phyloP scores from a whole-genome alignment of 2,797 vertebrate species.

The Sparidentex hasta region DNA sequence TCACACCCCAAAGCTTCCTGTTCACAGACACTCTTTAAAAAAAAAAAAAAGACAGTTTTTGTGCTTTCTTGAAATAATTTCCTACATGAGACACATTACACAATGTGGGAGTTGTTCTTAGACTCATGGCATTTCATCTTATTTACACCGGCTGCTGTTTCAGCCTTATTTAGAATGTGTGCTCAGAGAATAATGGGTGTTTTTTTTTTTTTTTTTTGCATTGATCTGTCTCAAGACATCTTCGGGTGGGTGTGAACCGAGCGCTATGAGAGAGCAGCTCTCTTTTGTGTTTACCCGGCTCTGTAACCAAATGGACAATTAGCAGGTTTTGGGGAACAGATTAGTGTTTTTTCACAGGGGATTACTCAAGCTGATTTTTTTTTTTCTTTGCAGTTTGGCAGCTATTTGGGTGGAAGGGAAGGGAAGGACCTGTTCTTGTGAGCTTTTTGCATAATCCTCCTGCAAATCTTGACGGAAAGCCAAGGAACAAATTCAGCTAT shows the following conservation, averaged over 20 bases:
- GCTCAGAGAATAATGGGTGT: constrained; percentile 42
- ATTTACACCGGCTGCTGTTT: constrained; percentile 10
- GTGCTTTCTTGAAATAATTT: constrained; percentile 16
- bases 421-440: constrained; percentile 52
- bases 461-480: constrained; percentile 57
- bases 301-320: constrained; percentile 80
- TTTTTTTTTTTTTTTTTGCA: constrained; percentile 21
- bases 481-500: constrained; percentile 63
- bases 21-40: constrained; percentile 40
- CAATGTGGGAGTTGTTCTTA: constrained; percentile 19
- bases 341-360: constrained; percentile 62
- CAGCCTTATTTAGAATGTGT: constrained; percentile 33
- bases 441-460: constrained; percentile 66
- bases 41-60: constrained; percentile 13
- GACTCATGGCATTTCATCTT: constrained; percentile 19
- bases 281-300: constrained; percentile 66
- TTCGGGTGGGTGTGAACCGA: constrained; percentile 54
- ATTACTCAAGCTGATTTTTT: constrained; percentile 68
- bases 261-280: constrained; percentile 38
- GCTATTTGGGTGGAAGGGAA: constrained; percentile 27
- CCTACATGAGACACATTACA: neutral
- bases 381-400: constrained; percentile 69
- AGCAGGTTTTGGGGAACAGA: constrained; percentile 73
- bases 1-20: constrained; percentile 49
- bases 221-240: constrained; percentile 54